These are phyloP conservation scores for Drosophila orosa DNA, from an alignment of 1,140 invertebrate genomes.

Conservation along the genomic window DNA sequence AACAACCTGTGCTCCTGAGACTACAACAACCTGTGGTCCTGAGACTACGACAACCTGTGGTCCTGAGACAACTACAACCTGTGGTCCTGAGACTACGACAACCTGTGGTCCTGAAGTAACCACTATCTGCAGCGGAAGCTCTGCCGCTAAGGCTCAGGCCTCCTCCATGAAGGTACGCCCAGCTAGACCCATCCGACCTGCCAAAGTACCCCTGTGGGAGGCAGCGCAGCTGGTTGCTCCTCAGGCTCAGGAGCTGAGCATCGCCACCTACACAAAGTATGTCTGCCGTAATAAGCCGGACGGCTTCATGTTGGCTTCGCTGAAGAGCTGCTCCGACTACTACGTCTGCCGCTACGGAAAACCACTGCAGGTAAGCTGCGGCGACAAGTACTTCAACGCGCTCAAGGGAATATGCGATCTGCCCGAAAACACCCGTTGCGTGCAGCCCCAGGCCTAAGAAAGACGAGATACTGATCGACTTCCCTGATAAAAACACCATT, in stretches of 20 bases:
- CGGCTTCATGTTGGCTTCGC: slow-evolving; percentile 73
- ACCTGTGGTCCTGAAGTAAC: slow-evolving; percentile 14
- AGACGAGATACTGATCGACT: background rate
- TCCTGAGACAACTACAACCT: slow-evolving; percentile 10
- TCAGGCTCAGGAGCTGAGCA: slow-evolving; percentile 36
- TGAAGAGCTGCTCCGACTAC: slow-evolving; percentile 75
- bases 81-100: slow-evolving; percentile 4
- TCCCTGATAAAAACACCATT: background rate
- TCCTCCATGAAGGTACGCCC: slow-evolving; percentile 39
- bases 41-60: slow-evolving; percentile 26
- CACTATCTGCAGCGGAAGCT: slow-evolving; percentile 18
- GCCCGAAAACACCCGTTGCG: slow-evolving; percentile 72
- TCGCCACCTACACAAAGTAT: slow-evolving; percentile 58
- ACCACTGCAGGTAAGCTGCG: slow-evolving; percentile 67
- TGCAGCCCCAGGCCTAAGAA: slow-evolving; percentile 58
- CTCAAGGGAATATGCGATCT: slow-evolving; percentile 77
- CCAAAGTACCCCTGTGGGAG: slow-evolving; percentile 16
- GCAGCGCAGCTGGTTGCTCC: background rate
- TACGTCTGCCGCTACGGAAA: slow-evolving; percentile 73
- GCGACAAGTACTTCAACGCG: slow-evolving; percentile 70
- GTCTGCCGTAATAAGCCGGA: slow-evolving; percentile 72
- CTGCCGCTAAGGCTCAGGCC: slow-evolving; percentile 4
- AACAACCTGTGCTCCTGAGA: slow-evolving; percentile 3
- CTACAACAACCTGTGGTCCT: background rate
- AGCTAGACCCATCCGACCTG: slow-evolving; percentile 16